These are phyloP conservation scores for Neosilurus mollespiculum DNA, from an alignment of 2,797 vertebrate species.

Conservation along the genomic window DNA sequence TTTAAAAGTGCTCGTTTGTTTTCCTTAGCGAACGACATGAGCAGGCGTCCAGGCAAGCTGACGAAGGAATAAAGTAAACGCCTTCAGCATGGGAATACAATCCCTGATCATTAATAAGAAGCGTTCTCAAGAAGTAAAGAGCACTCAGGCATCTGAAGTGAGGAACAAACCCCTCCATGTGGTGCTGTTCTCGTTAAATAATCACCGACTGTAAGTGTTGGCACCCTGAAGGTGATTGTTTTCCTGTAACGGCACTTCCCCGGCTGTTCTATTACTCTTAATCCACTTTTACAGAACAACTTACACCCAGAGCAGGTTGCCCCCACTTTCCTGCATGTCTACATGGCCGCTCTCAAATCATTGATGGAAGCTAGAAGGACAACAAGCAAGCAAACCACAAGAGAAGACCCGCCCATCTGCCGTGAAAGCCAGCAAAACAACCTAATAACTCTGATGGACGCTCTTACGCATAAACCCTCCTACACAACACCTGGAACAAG, in stretches of 20 bases:
- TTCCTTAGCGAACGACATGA: not conserved
- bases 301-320: too few relatives aligned
- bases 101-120: not conserved
- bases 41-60: not conserved
- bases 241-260: not conserved
- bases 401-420: too few relatives aligned
- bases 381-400: too few relatives aligned
- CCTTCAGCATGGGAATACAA: not conserved
- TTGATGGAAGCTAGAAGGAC: too few relatives aligned
- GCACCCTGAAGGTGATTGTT: not conserved
- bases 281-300: too few relatives aligned
- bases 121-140: not conserved
- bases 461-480: too few relatives aligned
- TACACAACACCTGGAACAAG: too few relatives aligned
- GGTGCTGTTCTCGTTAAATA: not conserved
- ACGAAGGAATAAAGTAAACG: slow-evolving; percentile 8
- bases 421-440: too few relatives aligned
- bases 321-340: too few relatives aligned
- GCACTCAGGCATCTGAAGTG: not conserved
- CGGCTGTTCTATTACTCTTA: not conserved
- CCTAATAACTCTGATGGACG: too few relatives aligned
- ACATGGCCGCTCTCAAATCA: too few relatives aligned
- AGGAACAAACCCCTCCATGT: too few relatives aligned
- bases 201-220: not conserved
- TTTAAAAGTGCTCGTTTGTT: slow-evolving; percentile 30